phyloP scores from a whole-genome alignment of 2,113 vertebrate genomes.

The Pedetes capensis region DNA sequence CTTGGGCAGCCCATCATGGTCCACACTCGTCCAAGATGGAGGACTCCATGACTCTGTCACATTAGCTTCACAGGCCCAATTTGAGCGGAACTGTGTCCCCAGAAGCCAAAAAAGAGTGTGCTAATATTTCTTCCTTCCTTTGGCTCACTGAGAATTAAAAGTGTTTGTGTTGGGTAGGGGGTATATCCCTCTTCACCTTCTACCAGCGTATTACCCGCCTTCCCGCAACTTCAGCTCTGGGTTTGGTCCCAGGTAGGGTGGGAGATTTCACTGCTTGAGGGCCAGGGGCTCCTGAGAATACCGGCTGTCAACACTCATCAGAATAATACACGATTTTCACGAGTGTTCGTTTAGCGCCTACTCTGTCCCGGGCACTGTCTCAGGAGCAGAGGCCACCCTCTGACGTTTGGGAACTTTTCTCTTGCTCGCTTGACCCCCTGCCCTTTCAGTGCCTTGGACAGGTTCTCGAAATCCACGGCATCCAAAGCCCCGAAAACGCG shows the following conservation, averaged over 20 bases:
- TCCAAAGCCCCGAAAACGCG: background rate
- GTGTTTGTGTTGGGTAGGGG: background rate
- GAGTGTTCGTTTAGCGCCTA: background rate
- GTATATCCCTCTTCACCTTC: background rate
- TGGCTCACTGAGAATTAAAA: background rate
- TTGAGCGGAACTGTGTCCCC: background rate
- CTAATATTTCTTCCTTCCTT: background rate
- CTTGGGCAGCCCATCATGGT: too few relatives aligned
- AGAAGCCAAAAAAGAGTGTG: background rate
- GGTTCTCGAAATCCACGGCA: background rate
- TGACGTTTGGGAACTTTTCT: background rate
- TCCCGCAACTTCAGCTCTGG: background rate
- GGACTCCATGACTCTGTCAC: background rate
- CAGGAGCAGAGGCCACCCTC: background rate
- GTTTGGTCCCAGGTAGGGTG: background rate
- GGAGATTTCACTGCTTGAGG: background rate
- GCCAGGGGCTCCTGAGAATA: background rate
- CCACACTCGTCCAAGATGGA: background rate
- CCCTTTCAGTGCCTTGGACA: background rate
- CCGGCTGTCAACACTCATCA: background rate
- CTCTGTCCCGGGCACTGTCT: background rate
- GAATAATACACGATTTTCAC: background rate
- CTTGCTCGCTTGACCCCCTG: background rate
- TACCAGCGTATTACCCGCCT: background rate
- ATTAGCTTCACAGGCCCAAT: background rate